Evolutionary conservation across 2,797 vertebrate species (phyloP), one percentile per base, ranked within the genome.

Genomic region (Vespertilio murinus): DNA sequence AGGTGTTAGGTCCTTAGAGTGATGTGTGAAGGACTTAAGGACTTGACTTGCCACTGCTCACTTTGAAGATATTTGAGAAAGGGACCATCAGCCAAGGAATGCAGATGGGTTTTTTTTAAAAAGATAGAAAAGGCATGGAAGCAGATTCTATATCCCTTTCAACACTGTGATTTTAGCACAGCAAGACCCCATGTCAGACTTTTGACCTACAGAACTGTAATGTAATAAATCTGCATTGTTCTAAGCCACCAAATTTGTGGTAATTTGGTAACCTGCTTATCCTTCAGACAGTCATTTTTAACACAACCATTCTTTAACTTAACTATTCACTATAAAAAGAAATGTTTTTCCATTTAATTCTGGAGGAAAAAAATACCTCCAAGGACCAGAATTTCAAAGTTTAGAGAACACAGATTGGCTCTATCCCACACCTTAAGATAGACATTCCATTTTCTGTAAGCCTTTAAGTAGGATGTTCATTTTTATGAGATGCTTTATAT

Each of bases 281-380:
- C 52, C 25, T 94, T 45, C n/a, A 42, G 59, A n/a, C 56, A 42
- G n/a, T 75, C 33, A 54, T 30, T 81, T 78, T 86, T n/a, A 20
- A 20, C 12, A 45, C 67, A 94, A 70, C 18, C 67, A 85, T 77
- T 93, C 65, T 93, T 59, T 87, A 74, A 81, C 38, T 40, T 83
- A 90, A 88, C 33, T 85, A 42, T 59, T 38, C 22, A 70, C 28
- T 45, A 80, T 47, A 75, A 87, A 89, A 95, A 82, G 20, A 75
- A 65, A 6, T 65, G n/a, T 70, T 84, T 54, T 40, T 87, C 59
- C 47, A 52, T 77, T 82, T 64, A 91, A 54, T 78, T 88, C 61
- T 65, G 20, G n/a, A n/a, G n/a, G n/a, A 83, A 75, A 85, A 79
- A 75, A 85, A 35, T 45, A 49, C 5, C 52, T 90, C 49, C 38